Base-by-base conservation (phyloP, 2,113 vertebrate genomes). In the Vidua chalybeata region DNA sequence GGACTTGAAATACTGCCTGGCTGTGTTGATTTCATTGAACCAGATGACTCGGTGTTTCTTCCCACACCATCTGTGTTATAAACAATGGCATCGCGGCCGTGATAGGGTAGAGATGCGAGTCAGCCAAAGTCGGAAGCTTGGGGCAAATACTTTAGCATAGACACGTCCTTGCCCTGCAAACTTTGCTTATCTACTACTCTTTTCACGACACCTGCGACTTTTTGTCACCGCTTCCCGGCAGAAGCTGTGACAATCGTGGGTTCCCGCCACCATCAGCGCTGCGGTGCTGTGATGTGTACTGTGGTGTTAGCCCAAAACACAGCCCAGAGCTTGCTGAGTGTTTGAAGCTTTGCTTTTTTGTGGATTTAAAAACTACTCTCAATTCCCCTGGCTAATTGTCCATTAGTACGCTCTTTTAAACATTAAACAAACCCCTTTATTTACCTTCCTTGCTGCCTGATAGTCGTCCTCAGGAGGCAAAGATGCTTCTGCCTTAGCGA, bases 361-460 rank as follows among this genome's bases (percentile, higher is more conserved):
- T 96, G 87, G 68, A 91, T 96, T 97, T 91, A 49, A 90, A 93
- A 73, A 27, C 76, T 56, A 61, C 27, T 89, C 58, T 41, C 81
- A 63, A 90, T 77, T 75, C 21, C 22, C 23, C 54, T 31, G 31
- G 28, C 87, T 97, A 93, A 94, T 94, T 94, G 94, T 88, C 71
- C 85, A 90, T 96, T 96, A 94, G 87, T 51, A 61, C 15, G 28
- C 54, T 88, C 73, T 52, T 96, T 93, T 74, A 96, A 94, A 95
- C 83, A 82, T 95, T 95, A 96, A 95, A 93, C 94, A 96, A 93
- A 86, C 18, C 19, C 69, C 24, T 85, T 80, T 96, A 90, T 96
- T 96, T 91, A 91, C 71, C 85, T 67, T 87, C 49, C 23, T 54
- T 39, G 33, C 28, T 84, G 56, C 67, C 35, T 26, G 73, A 92